Base-by-base conservation (phyloP, 2,888 invertebrate species). In the Koerneria pararmatus region DNA sequence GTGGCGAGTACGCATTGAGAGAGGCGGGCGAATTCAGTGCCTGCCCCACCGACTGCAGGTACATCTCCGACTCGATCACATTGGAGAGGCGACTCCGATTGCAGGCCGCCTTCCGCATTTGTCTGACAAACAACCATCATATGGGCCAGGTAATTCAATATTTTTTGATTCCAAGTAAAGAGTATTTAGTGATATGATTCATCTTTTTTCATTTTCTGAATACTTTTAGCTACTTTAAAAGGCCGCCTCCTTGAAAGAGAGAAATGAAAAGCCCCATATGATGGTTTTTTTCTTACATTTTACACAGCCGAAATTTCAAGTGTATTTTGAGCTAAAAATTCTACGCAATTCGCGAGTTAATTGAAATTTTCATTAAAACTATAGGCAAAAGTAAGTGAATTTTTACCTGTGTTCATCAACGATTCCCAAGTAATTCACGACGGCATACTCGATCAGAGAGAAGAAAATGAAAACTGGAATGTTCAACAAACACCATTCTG, bases 381-480 rank as follows among this genome's bases (percentile, higher is more conserved):
- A 24, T 53, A 8, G 8, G 24, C 54, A 53, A 24, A 11, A 22
- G 11, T 53, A 22, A 53, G 54, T 53, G 24, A 53, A 19, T 31
- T 6, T 27, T 51, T 46, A 76, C 76, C 73, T 68, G 63, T 82
- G 78, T 56, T 82, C 82, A 60, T 82, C 82, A 51, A 78, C 67
- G 29, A 82, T 82, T 32, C 82, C 82, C 74, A 80, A 72, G 69
- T 82, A 82, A 63, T 82, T 82, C 35, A 82, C 82, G 41, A 82
- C 73, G 6, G 79, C 80, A 65, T 82, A 82, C 65, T 82, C 82
- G 58, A 82, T 80, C 29, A 82, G 74, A 2, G 81, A 79, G 66
- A 78, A 78, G 68, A 80, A 82, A 54, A 82, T 79, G 70, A 80
- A 80, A 15, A 82, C 78, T 69, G 67, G 54, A 71, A 62, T 57